Evolutionary conservation across 2,113 vertebrate species (phyloP).

Genomic region (Clarias magur): DNA sequence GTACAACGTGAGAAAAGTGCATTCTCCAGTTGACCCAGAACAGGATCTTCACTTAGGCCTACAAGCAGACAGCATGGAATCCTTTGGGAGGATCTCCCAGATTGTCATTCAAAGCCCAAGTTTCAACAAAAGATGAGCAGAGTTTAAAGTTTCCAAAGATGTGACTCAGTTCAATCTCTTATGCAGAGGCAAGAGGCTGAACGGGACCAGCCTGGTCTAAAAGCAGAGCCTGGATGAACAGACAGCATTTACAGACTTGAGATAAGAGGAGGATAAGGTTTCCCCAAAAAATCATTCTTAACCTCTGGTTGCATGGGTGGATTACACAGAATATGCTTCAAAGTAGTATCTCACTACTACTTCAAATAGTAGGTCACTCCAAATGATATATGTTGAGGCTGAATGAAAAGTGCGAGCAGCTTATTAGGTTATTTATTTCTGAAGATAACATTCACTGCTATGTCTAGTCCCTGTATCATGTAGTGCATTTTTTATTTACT

Average conservation of each 20-base stretch:
- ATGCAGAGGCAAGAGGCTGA: constrained; percentile 27
- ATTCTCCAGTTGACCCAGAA: constrained; percentile 46
- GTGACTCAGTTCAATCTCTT: not conserved
- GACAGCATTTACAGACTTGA: constrained; percentile 21
- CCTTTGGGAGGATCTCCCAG: constrained; percentile 79
- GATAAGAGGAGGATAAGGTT: constrained; percentile 25
- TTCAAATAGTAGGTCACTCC: constrained; percentile 39
- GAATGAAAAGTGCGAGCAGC: not conserved
- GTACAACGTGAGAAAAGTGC: constrained; percentile 46
- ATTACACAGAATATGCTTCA: constrained; percentile 1
- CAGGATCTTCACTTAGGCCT: constrained; percentile 30
- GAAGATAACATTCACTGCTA: not conserved
- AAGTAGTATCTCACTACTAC: not conserved
- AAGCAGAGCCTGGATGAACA: constrained; percentile 13
- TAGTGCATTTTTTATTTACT: not conserved
- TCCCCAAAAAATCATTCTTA: constrained; percentile 11
- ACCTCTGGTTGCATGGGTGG: not conserved
- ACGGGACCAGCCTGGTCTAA: constrained; percentile 21
- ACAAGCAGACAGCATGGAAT: constrained; percentile 80
- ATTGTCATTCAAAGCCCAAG: constrained; percentile 82
- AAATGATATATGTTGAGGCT: constrained; percentile 14
- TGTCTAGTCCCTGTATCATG: not conserved
- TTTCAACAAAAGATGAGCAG: constrained; percentile 81
- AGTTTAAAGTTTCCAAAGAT: not conserved
- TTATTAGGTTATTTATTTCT: constrained; percentile 43